Conservation (phyloP, 2,113 vertebrate genomes). For the Bettongia penicillata region DNA sequence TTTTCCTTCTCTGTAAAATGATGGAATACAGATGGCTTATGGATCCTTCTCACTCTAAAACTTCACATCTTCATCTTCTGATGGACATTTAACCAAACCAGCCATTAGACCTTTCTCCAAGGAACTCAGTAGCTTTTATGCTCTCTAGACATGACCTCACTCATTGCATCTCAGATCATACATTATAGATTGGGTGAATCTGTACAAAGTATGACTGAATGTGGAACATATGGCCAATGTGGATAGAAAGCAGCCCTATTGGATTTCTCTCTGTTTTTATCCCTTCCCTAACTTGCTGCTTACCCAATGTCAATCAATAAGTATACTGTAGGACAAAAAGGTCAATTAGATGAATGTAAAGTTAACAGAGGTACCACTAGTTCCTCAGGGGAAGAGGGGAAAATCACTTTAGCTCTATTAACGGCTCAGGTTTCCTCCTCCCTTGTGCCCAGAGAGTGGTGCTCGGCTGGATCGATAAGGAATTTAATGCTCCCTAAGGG, state of each 20-base stretch:
- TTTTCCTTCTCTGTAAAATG: constrained; percentile 37
- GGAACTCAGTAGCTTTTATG: neutral
- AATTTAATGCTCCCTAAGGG: constrained; percentile 61
- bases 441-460: constrained; percentile 37
- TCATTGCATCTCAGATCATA: neutral
- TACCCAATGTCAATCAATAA: constrained; percentile 38
- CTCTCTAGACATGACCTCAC: constrained; percentile 58
- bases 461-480: constrained; percentile 19
- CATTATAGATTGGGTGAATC: neutral
- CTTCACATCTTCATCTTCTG: constrained; percentile 10
- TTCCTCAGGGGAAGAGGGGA: constrained; percentile 54
- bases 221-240: neutral
- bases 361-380: constrained; percentile 53
- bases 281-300: neutral
- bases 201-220: neutral
- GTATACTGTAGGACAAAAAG: neutral
- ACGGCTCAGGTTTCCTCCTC: constrained; percentile 65
- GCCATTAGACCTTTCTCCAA: constrained; percentile 28
- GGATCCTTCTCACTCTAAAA: neutral
- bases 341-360: constrained; percentile 45
- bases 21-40: neutral
- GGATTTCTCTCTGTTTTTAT: neutral
- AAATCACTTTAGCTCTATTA: constrained; percentile 82
- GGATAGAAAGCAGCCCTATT: neutral
- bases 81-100: constrained; percentile 13